Base-by-base conservation (phyloP, 1,140 invertebrate genomes). In the Drosophila leontia region DNA sequence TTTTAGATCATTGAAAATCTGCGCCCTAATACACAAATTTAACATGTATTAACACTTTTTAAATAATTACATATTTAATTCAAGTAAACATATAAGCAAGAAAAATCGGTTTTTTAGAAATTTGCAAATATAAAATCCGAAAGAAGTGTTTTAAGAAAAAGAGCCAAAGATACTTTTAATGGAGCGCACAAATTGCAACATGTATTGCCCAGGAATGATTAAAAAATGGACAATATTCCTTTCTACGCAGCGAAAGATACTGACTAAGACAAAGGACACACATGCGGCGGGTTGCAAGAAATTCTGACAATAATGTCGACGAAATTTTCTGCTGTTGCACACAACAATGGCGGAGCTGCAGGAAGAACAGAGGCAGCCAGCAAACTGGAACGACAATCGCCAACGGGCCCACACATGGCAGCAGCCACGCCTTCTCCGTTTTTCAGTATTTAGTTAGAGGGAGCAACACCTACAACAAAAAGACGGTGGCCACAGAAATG, bases 271-370 rank as follows among this genome's bases (percentile, higher is more conserved):
- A 65, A 72, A 72, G 32, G 53, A 72, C 64, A 59, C 59, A 63
- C 45, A 80, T 80, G 65, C 39, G 65, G 58, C 55, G 41, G 47
- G 59, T 68, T 48, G 50, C 80, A 79, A 75, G 70, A 74, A 79
- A 83, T 69, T 17, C 47, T 34, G 63, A 78, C 63, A 68, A 78
- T 76, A 76, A 81, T 86, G 75, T 80, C 76, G 83, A 79, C 75
- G 85, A 76, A 70, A 80, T 79, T 86, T 86, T 86, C 78, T 85
- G 78, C 77, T 84, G 82, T 82, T 79, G 75, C 78, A 82, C 82
- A 78, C 50, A 86, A 74, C 69, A 74, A 74, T 74, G 53, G 39
- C 9, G 44, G 34, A 47, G 63, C 56, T 60, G 74, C 68, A 35
- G 39, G 44, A 64, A 55, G 63, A 78, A 47, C 62, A 63, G 51